Conservation (phyloP, 2,888 invertebrate species). For the Ennomos fuscantarius region DNA sequence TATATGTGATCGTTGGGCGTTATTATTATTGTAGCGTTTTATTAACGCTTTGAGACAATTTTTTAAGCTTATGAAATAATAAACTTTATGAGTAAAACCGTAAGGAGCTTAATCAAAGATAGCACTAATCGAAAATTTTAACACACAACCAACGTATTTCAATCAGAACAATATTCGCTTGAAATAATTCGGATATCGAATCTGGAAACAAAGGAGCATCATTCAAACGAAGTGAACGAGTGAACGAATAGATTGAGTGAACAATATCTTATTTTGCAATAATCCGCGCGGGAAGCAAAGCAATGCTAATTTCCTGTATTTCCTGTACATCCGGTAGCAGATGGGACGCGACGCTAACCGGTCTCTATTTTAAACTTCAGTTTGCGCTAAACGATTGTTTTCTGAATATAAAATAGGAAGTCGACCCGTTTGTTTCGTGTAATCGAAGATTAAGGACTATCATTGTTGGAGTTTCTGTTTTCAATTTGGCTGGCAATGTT, state of each 20-base stretch:
- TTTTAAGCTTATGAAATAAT: not conserved
- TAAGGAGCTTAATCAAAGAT: conserved; percentile 20
- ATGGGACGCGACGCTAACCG: conserved; percentile 66
- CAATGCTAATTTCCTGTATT: conserved; percentile 83
- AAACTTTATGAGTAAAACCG: not conserved
- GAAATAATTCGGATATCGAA: conserved; percentile 59
- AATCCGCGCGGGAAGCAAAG: conserved; percentile 77
- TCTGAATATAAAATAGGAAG: conserved; percentile 55
- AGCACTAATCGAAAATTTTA: conserved; percentile 32
- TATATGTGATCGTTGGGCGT: too few relatives aligned
- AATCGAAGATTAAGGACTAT: conserved; percentile 34
- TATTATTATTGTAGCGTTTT: too few relatives aligned
- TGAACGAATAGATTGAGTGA: conserved; percentile 77
- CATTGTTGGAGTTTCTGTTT: conserved; percentile 22
- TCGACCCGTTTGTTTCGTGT: conserved; percentile 36
- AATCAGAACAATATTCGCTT: conserved; percentile 41
- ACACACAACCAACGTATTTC: conserved; percentile 36
- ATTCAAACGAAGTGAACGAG: conserved; percentile 70
- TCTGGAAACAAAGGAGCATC: conserved; percentile 71
- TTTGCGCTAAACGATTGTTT: conserved; percentile 64
- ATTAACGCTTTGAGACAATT: too few relatives aligned
- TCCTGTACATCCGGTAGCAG: conserved; percentile 68
- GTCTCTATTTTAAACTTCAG: conserved; percentile 66
- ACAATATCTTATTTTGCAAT: conserved; percentile 84
- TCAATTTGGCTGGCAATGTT: conserved; percentile 19